Evolutionary conservation across 2,797 vertebrate species (phyloP).

Genomic region (Rhynchonycteris naso): DNA sequence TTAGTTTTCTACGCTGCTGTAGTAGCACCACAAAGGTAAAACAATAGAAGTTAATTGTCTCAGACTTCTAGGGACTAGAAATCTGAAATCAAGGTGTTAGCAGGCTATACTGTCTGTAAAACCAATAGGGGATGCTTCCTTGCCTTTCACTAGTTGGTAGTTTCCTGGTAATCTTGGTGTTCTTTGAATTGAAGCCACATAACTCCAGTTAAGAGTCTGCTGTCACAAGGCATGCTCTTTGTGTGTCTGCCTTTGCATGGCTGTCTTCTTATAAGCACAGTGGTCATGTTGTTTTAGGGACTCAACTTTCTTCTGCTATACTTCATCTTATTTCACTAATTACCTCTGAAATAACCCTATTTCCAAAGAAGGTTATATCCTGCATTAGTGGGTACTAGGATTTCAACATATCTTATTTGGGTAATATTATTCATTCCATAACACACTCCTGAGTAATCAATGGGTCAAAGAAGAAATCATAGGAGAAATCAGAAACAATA

Average conservation of each 20-base stretch:
- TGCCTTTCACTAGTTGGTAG: neutral
- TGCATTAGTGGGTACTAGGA: neutral
- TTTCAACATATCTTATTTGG: neutral
- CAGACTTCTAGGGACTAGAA: neutral
- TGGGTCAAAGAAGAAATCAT: neutral
- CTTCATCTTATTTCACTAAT: neutral
- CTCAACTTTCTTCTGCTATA: neutral
- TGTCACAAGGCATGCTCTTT: neutral
- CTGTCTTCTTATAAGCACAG: neutral
- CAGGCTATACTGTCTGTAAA: neutral
- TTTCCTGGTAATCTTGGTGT: neutral
- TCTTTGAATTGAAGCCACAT: neutral
- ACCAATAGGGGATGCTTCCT: neutral
- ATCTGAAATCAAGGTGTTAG: neutral
- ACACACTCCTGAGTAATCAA: neutral
- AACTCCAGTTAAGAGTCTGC: neutral
- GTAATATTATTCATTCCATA: neutral
- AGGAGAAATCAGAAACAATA: neutral
- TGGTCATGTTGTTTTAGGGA: neutral
- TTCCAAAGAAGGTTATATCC: neutral
- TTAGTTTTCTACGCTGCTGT: neutral
- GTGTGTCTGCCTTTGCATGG: neutral
- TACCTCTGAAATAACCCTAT: neutral
- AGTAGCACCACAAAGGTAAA: neutral
- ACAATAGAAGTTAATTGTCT: neutral